phyloP scores from a whole-genome alignment of 2,113 vertebrate species.

The Ceyx margarethae region DNA sequence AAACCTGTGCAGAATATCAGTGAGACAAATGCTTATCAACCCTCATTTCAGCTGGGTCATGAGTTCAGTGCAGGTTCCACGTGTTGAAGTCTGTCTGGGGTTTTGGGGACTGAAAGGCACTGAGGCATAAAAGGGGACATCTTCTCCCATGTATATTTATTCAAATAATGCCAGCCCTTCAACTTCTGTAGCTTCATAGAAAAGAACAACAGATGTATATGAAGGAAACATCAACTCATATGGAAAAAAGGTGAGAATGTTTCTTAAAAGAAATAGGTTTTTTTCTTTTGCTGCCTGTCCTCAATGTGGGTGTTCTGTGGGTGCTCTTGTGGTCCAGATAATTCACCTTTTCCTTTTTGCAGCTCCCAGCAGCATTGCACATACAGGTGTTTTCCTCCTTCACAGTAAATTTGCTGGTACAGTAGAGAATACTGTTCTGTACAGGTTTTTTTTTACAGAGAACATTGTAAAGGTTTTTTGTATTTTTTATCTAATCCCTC shows the following conservation, averaged over 20 bases:
- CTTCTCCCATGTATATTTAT: background rate
- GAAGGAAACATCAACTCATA: background rate
- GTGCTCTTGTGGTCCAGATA: background rate
- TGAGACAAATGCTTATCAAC: background rate
- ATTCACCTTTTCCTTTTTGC: background rate
- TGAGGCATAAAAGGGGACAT: background rate
- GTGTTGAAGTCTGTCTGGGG: background rate
- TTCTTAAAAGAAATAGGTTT: background rate
- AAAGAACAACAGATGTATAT: background rate
- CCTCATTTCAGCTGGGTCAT: background rate
- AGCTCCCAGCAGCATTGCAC: background rate
- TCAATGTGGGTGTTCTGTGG: fast-evolving
- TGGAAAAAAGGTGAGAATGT: background rate
- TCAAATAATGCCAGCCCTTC: background rate
- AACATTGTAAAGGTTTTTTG: background rate
- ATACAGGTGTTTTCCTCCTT: background rate
- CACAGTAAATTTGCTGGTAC: background rate
- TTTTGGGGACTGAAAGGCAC: background rate
- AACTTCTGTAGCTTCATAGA: background rate
- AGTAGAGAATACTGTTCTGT: background rate
- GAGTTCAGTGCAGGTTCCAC: fast-evolving
- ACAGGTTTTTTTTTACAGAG: too few species aligned
- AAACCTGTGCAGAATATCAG: background rate
- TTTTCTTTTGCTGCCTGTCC: background rate
- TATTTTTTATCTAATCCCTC: background rate